Conservation (phyloP, 2,797 vertebrate genomes). For the Sitta carolinensis region DNA sequence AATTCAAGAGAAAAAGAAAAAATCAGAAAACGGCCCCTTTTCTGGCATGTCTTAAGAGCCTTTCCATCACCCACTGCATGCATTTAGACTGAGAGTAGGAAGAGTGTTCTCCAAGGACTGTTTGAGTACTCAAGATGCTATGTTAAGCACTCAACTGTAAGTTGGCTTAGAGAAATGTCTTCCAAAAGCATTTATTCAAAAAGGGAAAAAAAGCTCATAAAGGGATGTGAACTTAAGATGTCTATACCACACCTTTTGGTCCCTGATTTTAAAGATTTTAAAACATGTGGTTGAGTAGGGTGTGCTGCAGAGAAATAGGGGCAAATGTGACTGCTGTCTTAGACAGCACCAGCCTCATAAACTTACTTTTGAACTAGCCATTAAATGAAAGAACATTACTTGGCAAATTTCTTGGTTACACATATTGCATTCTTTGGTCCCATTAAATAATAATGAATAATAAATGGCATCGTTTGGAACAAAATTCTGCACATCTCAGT, state of each 20-base stretch:
- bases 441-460: conserved; percentile 70
- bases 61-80: conserved; percentile 44
- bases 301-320: conserved; percentile 35
- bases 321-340: conserved; percentile 23
- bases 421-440: conserved; percentile 56
- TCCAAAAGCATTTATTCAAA: conserved; percentile 42
- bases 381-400: conserved; percentile 68
- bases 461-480: conserved; percentile 52
- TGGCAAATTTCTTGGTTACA: conserved; percentile 65
- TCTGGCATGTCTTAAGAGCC: conserved; percentile 42
- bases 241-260: background rate
- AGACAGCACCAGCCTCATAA: conserved; percentile 53
- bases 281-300: background rate
- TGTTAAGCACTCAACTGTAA: conserved; percentile 53
- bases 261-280: background rate
- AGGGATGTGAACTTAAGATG: background rate
- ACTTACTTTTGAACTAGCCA: conserved; percentile 46
- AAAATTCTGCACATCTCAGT: conserved; percentile 42
- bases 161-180: conserved; percentile 40
- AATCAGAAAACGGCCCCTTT: conserved; percentile 8
- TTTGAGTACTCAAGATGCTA: conserved; percentile 40
- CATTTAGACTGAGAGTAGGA: background rate
- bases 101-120: conserved; percentile 56
- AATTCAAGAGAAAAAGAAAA: conserved; percentile 20
- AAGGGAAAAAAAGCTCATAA: background rate